Evolutionary conservation across 2,888 invertebrate species (phyloP), one percentile per base, ranked within the genome.

Genomic region (Lobophora halterata): DNA sequence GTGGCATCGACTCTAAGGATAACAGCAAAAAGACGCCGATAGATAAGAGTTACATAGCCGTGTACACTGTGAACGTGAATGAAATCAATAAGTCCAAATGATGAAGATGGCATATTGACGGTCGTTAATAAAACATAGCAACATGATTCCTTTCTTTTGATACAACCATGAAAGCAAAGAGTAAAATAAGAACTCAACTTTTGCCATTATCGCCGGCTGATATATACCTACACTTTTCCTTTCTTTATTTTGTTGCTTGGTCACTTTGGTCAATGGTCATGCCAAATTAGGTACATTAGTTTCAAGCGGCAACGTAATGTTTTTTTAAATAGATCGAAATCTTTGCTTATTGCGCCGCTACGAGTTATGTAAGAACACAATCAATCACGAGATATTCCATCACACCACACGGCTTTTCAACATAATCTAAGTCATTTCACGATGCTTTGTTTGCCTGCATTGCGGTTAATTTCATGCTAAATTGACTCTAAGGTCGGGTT

Each of bases 401-500:
- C 40, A 41, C 10, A 23, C 24, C 27, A 25, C 23, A 24, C n/a
- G n/a, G n/a, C 34, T 42, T 40, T 42, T 18, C 31, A 24, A 46
- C 46, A 43, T n/a, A n/a, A n/a, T n/a, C n/a, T n/a, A n/a, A n/a
- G n/a, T n/a, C 53, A 28, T 49, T 32, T 40, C 43, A 46, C 39
- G 46, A 45, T 32, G 44, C 43, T 21, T 52, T 49, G 51, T 47
- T 49, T 33, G 41, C 49, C 35, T 54, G 54, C 49, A 49, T 58
- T 63, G 55, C 40, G 39, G 48, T 46, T 58, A 61, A 68, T 63
- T 68, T 68, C 67, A 68, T 63, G 65, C 64, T 58, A 42, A 52
- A 53, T 61, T 63, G 44, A 40, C 30, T 46, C 34, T 29, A 44
- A 42, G 44, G 31, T 43, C 42, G 57, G 46, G 26, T 52, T 57